phyloP scores from a whole-genome alignment of 2,113 vertebrate genomes.

The Phoenicopterus ruber region DNA sequence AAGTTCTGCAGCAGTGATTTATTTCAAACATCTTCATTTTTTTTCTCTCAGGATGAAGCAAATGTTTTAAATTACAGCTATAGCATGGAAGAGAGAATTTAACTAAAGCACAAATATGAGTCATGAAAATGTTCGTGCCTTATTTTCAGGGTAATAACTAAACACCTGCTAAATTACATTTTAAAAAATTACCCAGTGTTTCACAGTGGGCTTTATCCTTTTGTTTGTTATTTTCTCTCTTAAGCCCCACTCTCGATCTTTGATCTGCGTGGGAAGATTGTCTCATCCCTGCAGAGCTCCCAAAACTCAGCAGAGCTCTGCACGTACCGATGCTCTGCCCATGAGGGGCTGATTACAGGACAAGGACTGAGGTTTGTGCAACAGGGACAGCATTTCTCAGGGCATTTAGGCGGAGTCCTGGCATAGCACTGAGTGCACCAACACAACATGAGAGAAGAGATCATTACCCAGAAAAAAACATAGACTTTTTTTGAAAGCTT shows the following conservation, averaged over 20 bases:
- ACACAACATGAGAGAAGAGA: not conserved
- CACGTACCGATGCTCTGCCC: not conserved
- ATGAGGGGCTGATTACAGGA: not conserved
- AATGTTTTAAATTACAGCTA: slow-evolving; percentile 42
- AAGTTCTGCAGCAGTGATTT: not conserved
- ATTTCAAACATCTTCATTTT: not conserved
- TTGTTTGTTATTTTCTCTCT: slow-evolving; percentile 11
- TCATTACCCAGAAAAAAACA: not conserved
- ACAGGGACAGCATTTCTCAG: rapidly evolving
- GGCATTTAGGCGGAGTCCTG: not conserved
- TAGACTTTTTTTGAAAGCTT: not conserved
- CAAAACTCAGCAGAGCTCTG: not conserved
- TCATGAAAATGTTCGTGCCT: slow-evolving; percentile 24
- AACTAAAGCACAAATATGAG: slow-evolving; percentile 36
- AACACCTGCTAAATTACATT: slow-evolving; percentile 53
- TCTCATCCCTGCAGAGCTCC: not conserved
- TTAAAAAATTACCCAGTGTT: not conserved
- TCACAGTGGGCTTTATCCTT: slow-evolving; percentile 15
- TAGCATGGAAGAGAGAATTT: not conserved
- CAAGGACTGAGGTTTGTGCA: not conserved
- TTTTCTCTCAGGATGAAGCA: not conserved
- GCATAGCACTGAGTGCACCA: not conserved
- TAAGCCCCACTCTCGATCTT: not conserved
- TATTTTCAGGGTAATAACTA: slow-evolving; percentile 51
- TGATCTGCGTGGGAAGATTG: not conserved